Evolutionary conservation across 53 echinoderm and acorn worm genomes (phyloP), one percentile per base, ranked within the genome.

Genomic region (Luidia sarsii): DNA sequence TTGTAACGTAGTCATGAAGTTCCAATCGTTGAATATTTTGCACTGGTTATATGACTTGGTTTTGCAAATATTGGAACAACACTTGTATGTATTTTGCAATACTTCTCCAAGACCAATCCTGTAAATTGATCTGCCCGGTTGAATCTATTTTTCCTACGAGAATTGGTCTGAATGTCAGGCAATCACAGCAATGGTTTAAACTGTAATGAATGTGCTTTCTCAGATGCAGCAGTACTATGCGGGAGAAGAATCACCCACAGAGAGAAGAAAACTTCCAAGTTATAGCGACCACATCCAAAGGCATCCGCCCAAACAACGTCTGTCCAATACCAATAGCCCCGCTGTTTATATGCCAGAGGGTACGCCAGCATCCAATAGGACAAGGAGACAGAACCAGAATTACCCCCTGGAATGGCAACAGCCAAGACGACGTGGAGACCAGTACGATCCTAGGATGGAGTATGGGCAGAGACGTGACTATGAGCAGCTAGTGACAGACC

Each of bases 221-320:
- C 56, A 72, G 72, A 72, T 72, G 72, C 72, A 72, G 35, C 57
- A 25, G 35, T 72, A 72, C 27, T 38, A 38, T 41, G 38, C 54
- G 14, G 72, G 37, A 13, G 72, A 72, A 3, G 72, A 72, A 16
- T 65, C 87, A 3, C 71, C 90, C 49, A 68, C 79, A 18, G 60
- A 54, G 51, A 52, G 67, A 62, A 33, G 63, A 46, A 87, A 80
- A 57, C 87, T 93, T 11, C 97, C 97, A 8, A 72, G 88, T 10
- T 96, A 96, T 66, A 79, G 86, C 20, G 97, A 96, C 33, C 97
- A 96, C 83, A 93, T 96, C 61, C 92, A 90, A 38, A 88, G 89
- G 30, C 91, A 91, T 57, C 87, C 94, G 0, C 48, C 71, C 33
- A 48, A 51, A 54, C 46, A 73, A 27, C 20, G 48, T 68, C 1